A percentile compares a stretch with the other conserved stretches of the same genome.
phyloP scores from a whole-genome alignment of 2,888 invertebrate species.

The Leptogaster cylindrica region DNA sequence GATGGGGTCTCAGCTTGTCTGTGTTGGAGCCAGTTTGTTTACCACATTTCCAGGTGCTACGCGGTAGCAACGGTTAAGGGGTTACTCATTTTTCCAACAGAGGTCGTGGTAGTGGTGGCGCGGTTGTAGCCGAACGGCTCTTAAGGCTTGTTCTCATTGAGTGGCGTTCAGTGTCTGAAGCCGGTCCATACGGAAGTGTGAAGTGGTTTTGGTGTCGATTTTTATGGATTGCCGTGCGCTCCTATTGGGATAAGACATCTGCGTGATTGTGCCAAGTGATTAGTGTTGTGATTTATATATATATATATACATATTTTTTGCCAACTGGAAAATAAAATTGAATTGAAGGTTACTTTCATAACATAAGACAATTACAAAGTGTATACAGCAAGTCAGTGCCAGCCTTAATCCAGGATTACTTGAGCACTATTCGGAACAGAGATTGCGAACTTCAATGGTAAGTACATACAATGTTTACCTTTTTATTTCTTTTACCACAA shows the following conservation, averaged over 20 bases:
- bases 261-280: slow-evolving; percentile 36
- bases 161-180: slow-evolving; percentile 57
- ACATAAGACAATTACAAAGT: background rate
- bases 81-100: slow-evolving; percentile 4
- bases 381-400: no score
- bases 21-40: slow-evolving; percentile 24
- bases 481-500: background rate
- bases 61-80: background rate
- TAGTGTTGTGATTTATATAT: slow-evolving; percentile 26
- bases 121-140: slow-evolving; percentile 43
- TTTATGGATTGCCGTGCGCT: slow-evolving; percentile 25
- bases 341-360: background rate
- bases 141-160: slow-evolving; percentile 54
- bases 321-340: background rate
- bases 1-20: background rate
- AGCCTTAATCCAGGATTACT: background rate
- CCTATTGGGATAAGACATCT: slow-evolving; percentile 13
- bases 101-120: slow-evolving; percentile 10
- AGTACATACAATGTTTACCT: background rate
- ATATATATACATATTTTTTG: no score
- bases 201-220: slow-evolving; percentile 20
- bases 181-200: slow-evolving; percentile 55
- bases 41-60: slow-evolving; percentile 24
- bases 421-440: background rate
- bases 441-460: slow-evolving; percentile 5